Evolutionary conservation across 2,113 vertebrate genomes (phyloP).

Genomic region (Arenaria interpres): DNA sequence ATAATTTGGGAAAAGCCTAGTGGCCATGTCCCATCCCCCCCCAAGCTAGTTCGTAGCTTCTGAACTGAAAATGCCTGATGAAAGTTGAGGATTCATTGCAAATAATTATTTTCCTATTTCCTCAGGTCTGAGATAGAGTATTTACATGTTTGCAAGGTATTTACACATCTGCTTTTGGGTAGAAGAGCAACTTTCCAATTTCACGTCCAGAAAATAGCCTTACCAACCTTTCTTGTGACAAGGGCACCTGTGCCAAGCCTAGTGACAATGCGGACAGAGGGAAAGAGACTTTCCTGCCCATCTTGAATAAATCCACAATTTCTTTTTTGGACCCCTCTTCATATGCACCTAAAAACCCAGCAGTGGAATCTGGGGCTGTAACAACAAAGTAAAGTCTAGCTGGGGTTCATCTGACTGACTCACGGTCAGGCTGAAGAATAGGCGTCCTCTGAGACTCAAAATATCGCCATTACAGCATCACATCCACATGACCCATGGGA

Average conservation of each 20-base stretch:
- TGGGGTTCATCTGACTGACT: not conserved
- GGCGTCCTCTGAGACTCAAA: not conserved
- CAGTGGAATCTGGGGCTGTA: not conserved
- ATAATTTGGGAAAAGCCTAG: too few species aligned
- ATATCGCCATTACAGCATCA: not conserved
- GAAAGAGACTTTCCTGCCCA: not conserved
- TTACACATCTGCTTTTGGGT: too few species aligned
- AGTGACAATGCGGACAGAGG: not conserved
- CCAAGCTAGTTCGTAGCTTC: too few species aligned
- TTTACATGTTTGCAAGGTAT: too few species aligned
- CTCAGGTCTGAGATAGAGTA: too few species aligned
- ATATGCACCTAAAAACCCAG: not conserved
- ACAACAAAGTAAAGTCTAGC: not conserved
- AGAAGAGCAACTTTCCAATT: too few species aligned
- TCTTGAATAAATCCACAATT: not conserved
- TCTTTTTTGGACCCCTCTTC: not conserved
- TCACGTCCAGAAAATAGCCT: not conserved
- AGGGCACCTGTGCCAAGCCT: not conserved
- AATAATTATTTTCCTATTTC: too few species aligned
- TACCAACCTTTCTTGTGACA: not conserved
- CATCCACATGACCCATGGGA: not conserved
- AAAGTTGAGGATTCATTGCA: too few species aligned
- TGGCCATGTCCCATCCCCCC: too few species aligned
- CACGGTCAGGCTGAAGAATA: not conserved
- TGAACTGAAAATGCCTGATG: too few species aligned